phyloP scores from a whole-genome alignment of 2,113 vertebrate genomes.

The Poeciliopsis occidentalis region DNA sequence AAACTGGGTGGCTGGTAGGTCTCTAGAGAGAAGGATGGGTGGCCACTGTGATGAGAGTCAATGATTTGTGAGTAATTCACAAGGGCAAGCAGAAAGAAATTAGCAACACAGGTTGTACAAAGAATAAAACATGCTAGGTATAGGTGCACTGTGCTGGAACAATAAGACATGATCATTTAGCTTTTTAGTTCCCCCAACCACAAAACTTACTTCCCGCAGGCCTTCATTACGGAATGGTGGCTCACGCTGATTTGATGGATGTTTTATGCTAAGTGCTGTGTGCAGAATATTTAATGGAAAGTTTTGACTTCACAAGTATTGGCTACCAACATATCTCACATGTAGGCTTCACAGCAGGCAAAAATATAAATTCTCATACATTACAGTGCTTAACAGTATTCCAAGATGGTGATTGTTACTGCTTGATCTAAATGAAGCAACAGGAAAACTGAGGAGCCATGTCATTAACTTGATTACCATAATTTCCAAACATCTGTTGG shows the following conservation, averaged over 20 bases:
- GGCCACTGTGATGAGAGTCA: conserved; percentile 17
- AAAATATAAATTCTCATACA: conserved; percentile 24
- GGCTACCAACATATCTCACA: background rate
- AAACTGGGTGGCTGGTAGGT: conserved; percentile 45
- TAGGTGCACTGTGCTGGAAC: background rate
- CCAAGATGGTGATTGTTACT: conserved; percentile 16
- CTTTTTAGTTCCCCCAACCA: background rate
- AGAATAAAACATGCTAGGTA: background rate
- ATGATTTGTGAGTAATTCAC: conserved; percentile 14
- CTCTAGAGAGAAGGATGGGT: conserved; percentile 32
- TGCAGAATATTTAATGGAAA: background rate
- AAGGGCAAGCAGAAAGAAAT: conserved; percentile 9
- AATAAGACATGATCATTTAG: background rate
- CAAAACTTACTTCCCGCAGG: background rate
- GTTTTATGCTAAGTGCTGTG: conserved; percentile 3
- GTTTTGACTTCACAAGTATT: background rate
- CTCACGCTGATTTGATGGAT: conserved; percentile 1
- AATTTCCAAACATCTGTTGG: conserved; percentile 61
- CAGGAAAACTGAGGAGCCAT: conserved; percentile 28
- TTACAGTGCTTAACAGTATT: conserved; percentile 22
- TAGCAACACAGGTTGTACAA: conserved; percentile 7
- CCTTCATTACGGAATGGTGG: background rate
- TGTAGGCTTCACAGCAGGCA: conserved; percentile 13
- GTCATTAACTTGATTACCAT: conserved; percentile 57
- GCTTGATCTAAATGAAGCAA: conserved; percentile 35